These are phyloP conservation scores for Pseudobourletiella spinata DNA, from an alignment of 1,140 invertebrate genomes.

Conservation along the genomic window DNA sequence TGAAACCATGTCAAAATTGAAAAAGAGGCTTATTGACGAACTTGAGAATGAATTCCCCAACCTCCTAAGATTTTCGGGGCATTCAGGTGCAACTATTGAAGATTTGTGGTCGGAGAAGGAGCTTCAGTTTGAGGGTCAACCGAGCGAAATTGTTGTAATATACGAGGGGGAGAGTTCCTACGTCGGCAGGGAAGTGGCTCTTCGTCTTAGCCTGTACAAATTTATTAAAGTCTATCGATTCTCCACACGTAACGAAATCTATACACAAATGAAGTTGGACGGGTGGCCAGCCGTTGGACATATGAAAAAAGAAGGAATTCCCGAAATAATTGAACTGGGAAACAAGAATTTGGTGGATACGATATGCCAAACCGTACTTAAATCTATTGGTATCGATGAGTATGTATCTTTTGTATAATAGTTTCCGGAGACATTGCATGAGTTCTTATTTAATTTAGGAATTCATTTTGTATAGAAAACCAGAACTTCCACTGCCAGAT, in stretches of 20 bases:
- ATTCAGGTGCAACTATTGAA: background rate
- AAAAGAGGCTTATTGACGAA: conserved; percentile 18
- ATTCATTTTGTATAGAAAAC: background rate
- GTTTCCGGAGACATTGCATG: no score
- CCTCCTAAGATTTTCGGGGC: background rate
- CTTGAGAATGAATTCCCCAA: conserved; percentile 11
- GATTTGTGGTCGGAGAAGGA: conserved; percentile 17
- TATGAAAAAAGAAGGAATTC: background rate
- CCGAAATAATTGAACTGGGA: background rate
- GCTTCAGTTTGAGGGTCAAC: background rate
- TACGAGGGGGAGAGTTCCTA: conserved; percentile 17
- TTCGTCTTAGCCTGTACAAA: conserved; percentile 9
- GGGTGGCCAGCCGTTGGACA: conserved; percentile 32
- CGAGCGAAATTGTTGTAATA: conserved; percentile 7
- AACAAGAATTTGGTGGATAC: background rate
- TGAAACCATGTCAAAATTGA: conserved; percentile 21
- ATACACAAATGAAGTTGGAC: conserved; percentile 15
- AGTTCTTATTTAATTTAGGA: background rate
- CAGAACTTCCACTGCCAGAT: background rate
- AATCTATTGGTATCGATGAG: no score
- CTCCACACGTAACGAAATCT: conserved; percentile 18
- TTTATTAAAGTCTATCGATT: conserved; percentile 21
- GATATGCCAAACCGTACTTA: background rate
- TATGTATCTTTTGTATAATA: no score
- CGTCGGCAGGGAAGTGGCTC: conserved; percentile 25